phyloP scores from a whole-genome alignment of 1,140 invertebrate species.

The Drosophila watanabei region DNA sequence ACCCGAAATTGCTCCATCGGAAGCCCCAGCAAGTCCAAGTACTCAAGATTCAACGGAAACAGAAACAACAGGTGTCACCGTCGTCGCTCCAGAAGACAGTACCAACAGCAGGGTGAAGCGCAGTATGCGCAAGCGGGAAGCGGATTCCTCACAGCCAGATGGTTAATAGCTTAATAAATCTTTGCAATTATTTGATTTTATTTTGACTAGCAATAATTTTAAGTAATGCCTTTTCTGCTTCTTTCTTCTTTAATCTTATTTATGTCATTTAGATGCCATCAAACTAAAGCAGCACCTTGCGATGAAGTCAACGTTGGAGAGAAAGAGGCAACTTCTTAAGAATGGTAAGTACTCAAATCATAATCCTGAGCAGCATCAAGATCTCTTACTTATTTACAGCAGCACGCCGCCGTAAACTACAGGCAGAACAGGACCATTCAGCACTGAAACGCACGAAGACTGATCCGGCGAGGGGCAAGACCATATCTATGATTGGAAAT shows the following conservation, averaged over 20 bases:
- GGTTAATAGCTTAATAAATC: constrained; percentile 69
- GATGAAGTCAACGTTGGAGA: not conserved
- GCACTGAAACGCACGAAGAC: constrained; percentile 21
- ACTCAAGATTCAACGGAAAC: constrained; percentile 37
- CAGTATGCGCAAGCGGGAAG: constrained; percentile 30
- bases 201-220: not conserved
- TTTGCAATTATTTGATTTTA: not conserved
- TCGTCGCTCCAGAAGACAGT: constrained; percentile 21
- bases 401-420: constrained; percentile 20
- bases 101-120: constrained; percentile 26
- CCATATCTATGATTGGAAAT: constrained; percentile 26
- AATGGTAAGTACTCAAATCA: constrained; percentile 9
- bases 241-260: not conserved
- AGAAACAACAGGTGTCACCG: constrained; percentile 76
- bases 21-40: not conserved
- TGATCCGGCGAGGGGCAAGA: not conserved
- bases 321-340: not conserved
- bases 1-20: not conserved
- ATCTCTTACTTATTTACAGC: not conserved
- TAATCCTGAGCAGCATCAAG: not conserved
- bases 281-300: constrained; percentile 14
- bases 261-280: constrained; percentile 17
- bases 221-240: constrained; percentile 11
- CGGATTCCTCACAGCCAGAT: constrained; percentile 55
- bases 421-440: constrained; percentile 15